Conservation (phyloP, 1,140 invertebrate species). For the Neodiprion pinetum region DNA sequence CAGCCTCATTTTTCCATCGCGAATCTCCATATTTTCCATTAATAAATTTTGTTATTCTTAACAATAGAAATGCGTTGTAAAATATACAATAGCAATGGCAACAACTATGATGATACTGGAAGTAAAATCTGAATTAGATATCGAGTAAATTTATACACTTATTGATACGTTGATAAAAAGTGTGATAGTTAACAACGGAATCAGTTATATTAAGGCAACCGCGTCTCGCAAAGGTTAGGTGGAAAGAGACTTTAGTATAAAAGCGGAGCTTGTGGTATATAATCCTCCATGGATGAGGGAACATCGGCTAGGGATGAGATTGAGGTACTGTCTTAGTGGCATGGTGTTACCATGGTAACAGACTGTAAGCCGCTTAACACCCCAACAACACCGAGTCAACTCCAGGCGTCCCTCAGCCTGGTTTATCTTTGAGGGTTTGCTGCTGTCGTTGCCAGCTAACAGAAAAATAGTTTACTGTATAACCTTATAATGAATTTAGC, state of each 20-base stretch:
- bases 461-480: not conserved
- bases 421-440: slow-evolving; percentile 1
- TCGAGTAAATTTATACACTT: too few relatives aligned
- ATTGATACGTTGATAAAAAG: too few relatives aligned
- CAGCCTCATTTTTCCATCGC: too few relatives aligned
- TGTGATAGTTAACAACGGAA: too few relatives aligned
- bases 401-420: not conserved
- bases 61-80: too few relatives aligned
- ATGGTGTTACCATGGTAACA: slow-evolving; percentile 54
- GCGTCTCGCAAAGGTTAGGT: not conserved
- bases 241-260: slow-evolving; percentile 40
- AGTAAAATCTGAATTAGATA: too few relatives aligned
- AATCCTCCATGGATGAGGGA: slow-evolving; percentile 31
- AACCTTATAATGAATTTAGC: not conserved
- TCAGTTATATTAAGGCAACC: too few relatives aligned
- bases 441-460: not conserved
- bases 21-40: too few relatives aligned
- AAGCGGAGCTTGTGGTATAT: slow-evolving; percentile 45
- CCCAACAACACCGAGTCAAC: slow-evolving; percentile 20
- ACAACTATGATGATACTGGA: too few relatives aligned
- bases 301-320: slow-evolving; percentile 5
- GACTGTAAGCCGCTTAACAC: slow-evolving; percentile 56
- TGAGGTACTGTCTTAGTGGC: slow-evolving; percentile 45
- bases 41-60: too few relatives aligned
- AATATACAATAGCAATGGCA: too few relatives aligned